phyloP scores from a whole-genome alignment of 1,140 invertebrate species.

The Nasonia vitripennis region DNA sequence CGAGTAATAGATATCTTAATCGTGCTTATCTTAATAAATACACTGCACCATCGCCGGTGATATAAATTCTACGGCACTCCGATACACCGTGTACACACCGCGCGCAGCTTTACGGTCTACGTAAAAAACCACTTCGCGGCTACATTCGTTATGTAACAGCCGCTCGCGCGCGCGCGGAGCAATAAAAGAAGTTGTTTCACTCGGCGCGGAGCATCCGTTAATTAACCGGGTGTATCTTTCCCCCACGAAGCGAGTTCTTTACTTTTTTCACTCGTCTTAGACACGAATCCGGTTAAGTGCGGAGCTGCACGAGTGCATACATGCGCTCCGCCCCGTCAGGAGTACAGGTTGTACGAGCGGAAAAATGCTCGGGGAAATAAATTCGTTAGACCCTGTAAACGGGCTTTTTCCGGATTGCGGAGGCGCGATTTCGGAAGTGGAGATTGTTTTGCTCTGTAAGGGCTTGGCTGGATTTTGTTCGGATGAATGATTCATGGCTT shows the following conservation, averaged over 20 bases:
- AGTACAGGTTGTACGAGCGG: not conserved
- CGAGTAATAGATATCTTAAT: too few species aligned
- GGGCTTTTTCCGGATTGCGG: not conserved
- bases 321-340: not conserved
- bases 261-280: not conserved
- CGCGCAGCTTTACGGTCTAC: too few species aligned
- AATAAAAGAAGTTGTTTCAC: not conserved
- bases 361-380: not conserved
- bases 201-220: not conserved
- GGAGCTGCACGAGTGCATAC: not conserved
- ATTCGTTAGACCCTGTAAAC: not conserved
- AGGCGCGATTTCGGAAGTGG: not conserved
- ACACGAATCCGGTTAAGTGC: conserved; percentile 17
- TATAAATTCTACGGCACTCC: too few species aligned
- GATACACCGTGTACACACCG: too few species aligned
- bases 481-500: too few species aligned
- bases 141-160: not conserved
- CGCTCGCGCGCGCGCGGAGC: too few species aligned
- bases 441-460: not conserved
- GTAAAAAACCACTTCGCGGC: not conserved
- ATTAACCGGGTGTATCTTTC: not conserved
- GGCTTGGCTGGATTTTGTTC: not conserved
- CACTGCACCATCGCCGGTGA: too few species aligned
- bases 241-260: too few species aligned
- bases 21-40: too few species aligned